Percentiles rank a stretch among this genome's conserved stretches.
Evolutionary conservation across 2,113 vertebrate species (phyloP).

Genomic region (Acanthochromis polyacanthus): DNA sequence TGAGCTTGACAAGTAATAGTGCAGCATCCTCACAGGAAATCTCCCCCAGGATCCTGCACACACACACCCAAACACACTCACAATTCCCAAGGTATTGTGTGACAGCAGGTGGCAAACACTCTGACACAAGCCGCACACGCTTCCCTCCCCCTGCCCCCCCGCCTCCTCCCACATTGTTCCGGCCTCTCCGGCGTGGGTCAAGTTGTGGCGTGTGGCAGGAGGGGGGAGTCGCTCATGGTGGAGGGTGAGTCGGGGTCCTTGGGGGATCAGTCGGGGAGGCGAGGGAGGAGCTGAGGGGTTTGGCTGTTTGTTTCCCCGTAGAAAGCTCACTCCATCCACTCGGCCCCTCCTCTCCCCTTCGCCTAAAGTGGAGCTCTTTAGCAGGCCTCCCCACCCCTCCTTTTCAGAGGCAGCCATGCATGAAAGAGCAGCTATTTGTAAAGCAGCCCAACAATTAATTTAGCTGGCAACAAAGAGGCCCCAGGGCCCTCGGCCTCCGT

Average conservation of each 20-base stretch:
- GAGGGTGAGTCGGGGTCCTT: constrained; percentile 43
- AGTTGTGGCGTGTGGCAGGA: constrained; percentile 68
- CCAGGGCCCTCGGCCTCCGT: constrained; percentile 69
- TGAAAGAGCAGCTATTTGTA: constrained; percentile 87
- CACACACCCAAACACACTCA: constrained; percentile 35
- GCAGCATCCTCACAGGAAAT: constrained; percentile 71
- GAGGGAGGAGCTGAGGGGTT: constrained; percentile 53
- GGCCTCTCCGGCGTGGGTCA: constrained; percentile 53
- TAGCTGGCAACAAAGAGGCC: constrained; percentile 82
- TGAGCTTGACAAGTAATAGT: constrained; percentile 83
- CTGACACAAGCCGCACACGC: constrained; percentile 65
- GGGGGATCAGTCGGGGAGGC: constrained; percentile 60
- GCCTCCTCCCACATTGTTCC: constrained; percentile 21
- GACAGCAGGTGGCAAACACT: constrained; percentile 86
- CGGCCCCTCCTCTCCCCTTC: constrained; percentile 68
- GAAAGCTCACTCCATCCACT: constrained; percentile 59
- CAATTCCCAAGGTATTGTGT: constrained; percentile 80
- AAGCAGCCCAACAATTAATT: constrained; percentile 85
- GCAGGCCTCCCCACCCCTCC: constrained; percentile 68
- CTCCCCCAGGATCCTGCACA: constrained; percentile 67
- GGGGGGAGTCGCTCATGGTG: constrained; percentile 38
- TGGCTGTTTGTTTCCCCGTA: constrained; percentile 67
- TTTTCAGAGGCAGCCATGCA: constrained; percentile 82
- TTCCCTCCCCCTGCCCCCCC: constrained; percentile 20
- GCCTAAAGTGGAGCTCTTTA: constrained; percentile 82